Percentiles rank a stretch among this genome's conserved stretches.
Evolutionary conservation across 2,113 vertebrate genomes (phyloP).

Genomic region (Uria aalge): DNA sequence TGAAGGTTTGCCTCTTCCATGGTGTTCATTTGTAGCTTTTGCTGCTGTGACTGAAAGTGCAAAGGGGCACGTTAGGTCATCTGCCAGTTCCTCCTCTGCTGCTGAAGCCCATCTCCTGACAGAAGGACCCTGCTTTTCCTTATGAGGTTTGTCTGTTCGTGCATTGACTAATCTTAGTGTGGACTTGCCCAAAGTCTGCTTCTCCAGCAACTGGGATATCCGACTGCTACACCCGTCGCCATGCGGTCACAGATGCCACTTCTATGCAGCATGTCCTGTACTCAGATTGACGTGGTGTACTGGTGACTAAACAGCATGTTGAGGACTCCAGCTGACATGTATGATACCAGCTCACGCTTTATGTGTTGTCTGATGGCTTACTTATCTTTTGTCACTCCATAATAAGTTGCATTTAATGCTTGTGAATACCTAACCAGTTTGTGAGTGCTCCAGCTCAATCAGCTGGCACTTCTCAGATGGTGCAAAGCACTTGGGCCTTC

Average conservation of each 20-base stretch:
- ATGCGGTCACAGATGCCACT: not conserved
- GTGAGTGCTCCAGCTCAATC: not conserved
- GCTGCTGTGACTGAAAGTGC: not conserved
- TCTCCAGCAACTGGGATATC: not conserved
- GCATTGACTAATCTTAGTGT: not conserved
- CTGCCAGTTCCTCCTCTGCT: not conserved
- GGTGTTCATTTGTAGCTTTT: not conserved
- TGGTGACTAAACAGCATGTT: not conserved
- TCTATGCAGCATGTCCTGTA: rapidly evolving
- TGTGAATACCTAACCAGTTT: not conserved
- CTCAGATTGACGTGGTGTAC: not conserved
- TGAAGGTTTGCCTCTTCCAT: not conserved
- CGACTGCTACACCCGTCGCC: rapidly evolving
- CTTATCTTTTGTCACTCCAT: not conserved
- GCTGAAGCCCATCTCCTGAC: not conserved
- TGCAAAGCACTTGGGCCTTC: not conserved
- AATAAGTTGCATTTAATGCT: not conserved
- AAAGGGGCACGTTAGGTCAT: not conserved
- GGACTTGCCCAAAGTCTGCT: not conserved
- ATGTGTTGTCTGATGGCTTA: rapidly evolving
- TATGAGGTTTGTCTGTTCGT: not conserved
- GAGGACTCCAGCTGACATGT: not conserved
- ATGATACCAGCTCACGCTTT: not conserved
- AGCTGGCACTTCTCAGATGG: not conserved
- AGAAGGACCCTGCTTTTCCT: not conserved